Evolutionary conservation across 2,888 invertebrate genomes (phyloP), one percentile per base, ranked within the genome.

Genomic region (Petrophora chlorosata): DNA sequence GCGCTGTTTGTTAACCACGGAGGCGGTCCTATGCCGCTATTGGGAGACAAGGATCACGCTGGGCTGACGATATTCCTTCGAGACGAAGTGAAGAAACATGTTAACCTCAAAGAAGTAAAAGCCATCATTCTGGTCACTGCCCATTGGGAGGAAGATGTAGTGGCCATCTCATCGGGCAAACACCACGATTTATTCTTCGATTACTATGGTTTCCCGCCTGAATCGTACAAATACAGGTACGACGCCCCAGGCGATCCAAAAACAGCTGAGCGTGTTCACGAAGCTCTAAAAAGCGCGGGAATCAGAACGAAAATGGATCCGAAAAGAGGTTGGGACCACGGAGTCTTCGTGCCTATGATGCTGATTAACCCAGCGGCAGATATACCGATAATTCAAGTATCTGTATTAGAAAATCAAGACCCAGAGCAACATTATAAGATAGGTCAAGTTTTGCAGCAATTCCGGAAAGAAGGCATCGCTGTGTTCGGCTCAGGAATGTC

Each of bases 261-360:
- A 32, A 50, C 85, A 13, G 89, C 90, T 0, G 68, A 77, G 40
- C 67, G 74, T 0, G 78, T 90, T 3, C 79, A 86, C 12, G 62
- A 73, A 16, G 63, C 67, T 0, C 46, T 90, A 4, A 79, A 80
- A 57, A 73, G 72, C 7, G 75, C 70, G 4, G 87, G 88, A 14
- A 81, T 88, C 19, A 70, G 76, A 8, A 80, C 86, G 0, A 82
- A 77, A 60, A 59, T 89, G 19, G 87, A 90, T 44, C 54, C 77
- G 0, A 70, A 82, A 61, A 71, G 89, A 71, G 89, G 89, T 60
- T 89, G 90, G 90, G 89, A 90, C 60, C 89, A 90, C 63, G 90
- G 90, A 61, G 89, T 90, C 8, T 90, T 90, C 51, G 89, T 90
- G 13, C 90, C 90, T 0, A 89, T 90, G 90, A 81, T 89, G 76